phyloP scores from a whole-genome alignment of 2,888 invertebrate species.

The Xestia rhomboidea region DNA sequence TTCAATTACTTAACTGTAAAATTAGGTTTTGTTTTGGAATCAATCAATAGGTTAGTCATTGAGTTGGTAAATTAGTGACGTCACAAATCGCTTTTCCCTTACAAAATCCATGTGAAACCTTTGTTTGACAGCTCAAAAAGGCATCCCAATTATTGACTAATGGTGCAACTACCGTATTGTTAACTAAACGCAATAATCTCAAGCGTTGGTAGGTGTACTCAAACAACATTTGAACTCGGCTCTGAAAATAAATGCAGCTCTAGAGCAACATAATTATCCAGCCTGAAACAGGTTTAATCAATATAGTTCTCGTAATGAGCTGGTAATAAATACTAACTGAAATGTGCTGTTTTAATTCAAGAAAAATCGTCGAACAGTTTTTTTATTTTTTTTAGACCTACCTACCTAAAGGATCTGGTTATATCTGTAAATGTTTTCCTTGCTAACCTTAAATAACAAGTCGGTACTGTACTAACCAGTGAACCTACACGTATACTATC shows the following conservation, averaged over 20 bases:
- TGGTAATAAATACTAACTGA: not conserved
- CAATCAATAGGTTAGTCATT: not conserved
- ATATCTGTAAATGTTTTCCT: not conserved
- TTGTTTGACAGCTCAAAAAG: not conserved
- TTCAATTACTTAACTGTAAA: not conserved
- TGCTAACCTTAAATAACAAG: not conserved
- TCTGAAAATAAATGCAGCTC: constrained; percentile 29
- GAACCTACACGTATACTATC: not conserved
- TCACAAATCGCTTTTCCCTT: not conserved
- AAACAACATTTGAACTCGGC: constrained; percentile 8
- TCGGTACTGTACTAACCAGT: not conserved
- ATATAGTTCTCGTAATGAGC: not conserved
- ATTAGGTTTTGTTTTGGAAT: not conserved
- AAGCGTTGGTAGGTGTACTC: constrained; percentile 13
- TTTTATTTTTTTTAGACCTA: not conserved
- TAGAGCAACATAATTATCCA: constrained; percentile 4
- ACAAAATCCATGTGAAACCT: not conserved
- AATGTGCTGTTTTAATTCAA: not conserved
- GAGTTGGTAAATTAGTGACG: not conserved
- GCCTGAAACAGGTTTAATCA: constrained; percentile 2
- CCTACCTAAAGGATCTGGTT: not conserved
- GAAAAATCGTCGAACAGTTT: not conserved
- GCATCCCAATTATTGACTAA: not conserved
- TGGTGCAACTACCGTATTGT: not conserved
- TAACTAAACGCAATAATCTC: constrained; percentile 20